Conservation (phyloP, 1,140 invertebrate genomes). For the Psilanteris sp. region DNA sequence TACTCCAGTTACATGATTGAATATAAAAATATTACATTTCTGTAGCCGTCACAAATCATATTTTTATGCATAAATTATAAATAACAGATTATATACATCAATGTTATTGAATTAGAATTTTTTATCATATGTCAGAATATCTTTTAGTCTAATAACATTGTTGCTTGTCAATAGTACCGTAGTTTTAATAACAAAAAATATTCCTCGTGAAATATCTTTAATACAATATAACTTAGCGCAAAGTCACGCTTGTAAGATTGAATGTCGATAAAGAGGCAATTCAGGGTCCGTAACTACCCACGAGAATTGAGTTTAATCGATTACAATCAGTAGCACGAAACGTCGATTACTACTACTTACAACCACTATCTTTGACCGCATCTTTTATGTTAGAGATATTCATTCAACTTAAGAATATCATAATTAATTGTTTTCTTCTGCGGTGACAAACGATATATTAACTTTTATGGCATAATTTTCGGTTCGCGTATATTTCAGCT, state of each 20-base stretch:
- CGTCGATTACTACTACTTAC: constrained; percentile 63
- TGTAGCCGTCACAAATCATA: no score
- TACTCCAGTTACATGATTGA: no score
- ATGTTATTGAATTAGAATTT: no score
- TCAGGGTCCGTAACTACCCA: constrained; percentile 37
- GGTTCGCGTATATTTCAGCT: constrained; percentile 24
- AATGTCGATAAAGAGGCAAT: constrained; percentile 62
- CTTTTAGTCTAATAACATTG: no score
- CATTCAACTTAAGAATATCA: constrained; percentile 13
- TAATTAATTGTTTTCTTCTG: constrained; percentile 53
- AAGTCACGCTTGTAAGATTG: constrained; percentile 53
- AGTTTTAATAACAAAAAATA: background rate
- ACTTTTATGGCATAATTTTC: constrained; percentile 43
- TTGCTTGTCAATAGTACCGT: background rate
- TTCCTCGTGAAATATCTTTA: constrained; percentile 42
- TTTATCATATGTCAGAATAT: no score
- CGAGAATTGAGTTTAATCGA: constrained; percentile 60
- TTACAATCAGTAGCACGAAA: constrained; percentile 64
- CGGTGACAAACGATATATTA: constrained; percentile 17
- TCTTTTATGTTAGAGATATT: constrained; percentile 46
- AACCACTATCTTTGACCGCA: constrained; percentile 33
- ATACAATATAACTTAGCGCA: constrained; percentile 18
- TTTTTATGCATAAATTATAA: no score
- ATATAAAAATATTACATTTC: no score
- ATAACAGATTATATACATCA: no score